These are phyloP conservation scores for Melanaphis sacchari DNA, from an alignment of 1,140 invertebrate genomes.

Conservation along the genomic window DNA sequence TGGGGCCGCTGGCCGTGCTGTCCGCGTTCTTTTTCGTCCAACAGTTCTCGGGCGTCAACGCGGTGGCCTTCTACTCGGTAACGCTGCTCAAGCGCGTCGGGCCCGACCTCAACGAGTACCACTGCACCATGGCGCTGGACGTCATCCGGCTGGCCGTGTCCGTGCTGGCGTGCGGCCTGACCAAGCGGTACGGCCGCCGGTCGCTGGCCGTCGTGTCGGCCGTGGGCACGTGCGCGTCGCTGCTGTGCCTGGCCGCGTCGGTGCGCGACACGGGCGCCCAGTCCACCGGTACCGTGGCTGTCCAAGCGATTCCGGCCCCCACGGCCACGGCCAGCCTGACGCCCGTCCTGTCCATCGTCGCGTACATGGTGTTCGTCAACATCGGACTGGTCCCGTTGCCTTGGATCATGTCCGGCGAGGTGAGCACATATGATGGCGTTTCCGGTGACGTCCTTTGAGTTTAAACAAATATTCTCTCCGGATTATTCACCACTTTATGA, in stretches of 20 bases:
- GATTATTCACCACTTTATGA: too few relatives aligned
- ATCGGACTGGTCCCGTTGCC: conserved; percentile 72
- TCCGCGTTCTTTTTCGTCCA: conserved; percentile 69
- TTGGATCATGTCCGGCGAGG: conserved; percentile 74
- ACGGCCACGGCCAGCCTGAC: neutral
- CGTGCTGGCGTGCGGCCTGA: conserved; percentile 68
- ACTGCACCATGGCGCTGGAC: conserved; percentile 73
- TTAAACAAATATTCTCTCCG: too few relatives aligned
- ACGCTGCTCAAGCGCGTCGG: conserved; percentile 66
- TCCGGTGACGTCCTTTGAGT: too few relatives aligned
- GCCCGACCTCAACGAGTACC: conserved; percentile 67
- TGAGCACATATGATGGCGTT: conserved; percentile 45
- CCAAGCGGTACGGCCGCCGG: conserved; percentile 69
- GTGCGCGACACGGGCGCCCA: neutral
- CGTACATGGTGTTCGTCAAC: conserved; percentile 68
- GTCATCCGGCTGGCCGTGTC: conserved; percentile 72
- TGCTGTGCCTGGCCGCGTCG: conserved; percentile 65
- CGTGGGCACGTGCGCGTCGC: conserved; percentile 66
- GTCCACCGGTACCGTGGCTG: neutral
- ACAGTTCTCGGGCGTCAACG: conserved; percentile 74
- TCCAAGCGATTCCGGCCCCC: conserved; percentile 59
- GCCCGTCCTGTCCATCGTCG: conserved; percentile 64
- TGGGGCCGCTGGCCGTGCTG: conserved; percentile 71
- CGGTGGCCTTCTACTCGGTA: conserved; percentile 77
- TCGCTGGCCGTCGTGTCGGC: conserved; percentile 69